A percentile compares a stretch with the other conserved stretches of the same genome.
These are phyloP conservation scores for Epinephelus awoara DNA, from an alignment of 2,797 vertebrate genomes.

Conservation along the genomic window DNA sequence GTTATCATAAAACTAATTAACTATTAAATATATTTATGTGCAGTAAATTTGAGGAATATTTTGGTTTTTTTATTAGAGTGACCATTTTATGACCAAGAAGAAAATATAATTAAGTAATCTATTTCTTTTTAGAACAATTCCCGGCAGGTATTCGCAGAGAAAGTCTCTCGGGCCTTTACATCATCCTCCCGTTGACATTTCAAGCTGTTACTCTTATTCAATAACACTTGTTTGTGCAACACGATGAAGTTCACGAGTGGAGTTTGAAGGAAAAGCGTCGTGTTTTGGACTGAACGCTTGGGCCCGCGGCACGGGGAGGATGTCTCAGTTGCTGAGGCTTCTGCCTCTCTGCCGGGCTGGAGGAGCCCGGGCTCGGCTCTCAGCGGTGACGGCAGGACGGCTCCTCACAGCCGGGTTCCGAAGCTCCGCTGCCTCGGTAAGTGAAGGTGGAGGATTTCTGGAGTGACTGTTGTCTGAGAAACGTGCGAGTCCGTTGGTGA, in stretches of 20 bases:
- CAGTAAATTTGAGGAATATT: no score
- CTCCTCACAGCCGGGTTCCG: conserved; percentile 26
- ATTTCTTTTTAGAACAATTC: rapidly evolving
- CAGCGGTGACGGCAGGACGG: conserved; percentile 33
- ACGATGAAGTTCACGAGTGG: background rate
- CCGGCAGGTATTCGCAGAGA: conserved; percentile 4
- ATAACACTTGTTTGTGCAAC: conserved; percentile 14
- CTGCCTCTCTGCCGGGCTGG: conserved; percentile 62
- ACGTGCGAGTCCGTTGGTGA: rapidly evolving
- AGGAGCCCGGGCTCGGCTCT: conserved; percentile 58
- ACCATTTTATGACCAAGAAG: no score
- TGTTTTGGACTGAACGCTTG: background rate
- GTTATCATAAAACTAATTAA: no score
- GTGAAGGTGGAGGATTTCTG: background rate
- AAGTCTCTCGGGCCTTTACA: conserved; percentile 16
- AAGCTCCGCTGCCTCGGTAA: conserved; percentile 49
- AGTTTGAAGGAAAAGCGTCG: background rate
- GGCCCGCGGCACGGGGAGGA: conserved; percentile 49
- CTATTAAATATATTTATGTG: no score
- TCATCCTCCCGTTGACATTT: conserved; percentile 63
- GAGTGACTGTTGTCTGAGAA: background rate
- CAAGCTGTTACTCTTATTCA: conserved; percentile 51
- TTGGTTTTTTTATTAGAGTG: no score
- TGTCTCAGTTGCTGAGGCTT: conserved; percentile 80
- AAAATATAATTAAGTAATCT: rapidly evolving